A percentile compares a stretch with the other conserved stretches of the same genome.
These are phyloP conservation scores for Amblyraja radiata DNA, from an alignment of 2,797 vertebrate genomes.

Conservation along the genomic window DNA sequence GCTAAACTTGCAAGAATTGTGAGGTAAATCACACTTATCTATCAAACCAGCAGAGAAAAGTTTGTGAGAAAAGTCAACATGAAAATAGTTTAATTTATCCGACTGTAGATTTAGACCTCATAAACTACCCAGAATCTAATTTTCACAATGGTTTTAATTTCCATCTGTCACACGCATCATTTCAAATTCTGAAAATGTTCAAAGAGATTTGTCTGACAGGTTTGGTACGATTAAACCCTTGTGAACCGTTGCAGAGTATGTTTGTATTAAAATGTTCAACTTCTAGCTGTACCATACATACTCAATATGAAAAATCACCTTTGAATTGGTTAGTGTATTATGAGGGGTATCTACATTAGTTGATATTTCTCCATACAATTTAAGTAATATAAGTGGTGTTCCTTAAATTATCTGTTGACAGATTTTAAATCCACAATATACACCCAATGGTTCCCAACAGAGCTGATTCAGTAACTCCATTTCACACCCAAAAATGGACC, in stretches of 20 bases:
- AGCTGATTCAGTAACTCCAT: neutral
- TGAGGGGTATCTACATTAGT: neutral
- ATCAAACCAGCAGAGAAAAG: neutral
- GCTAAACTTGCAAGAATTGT: neutral
- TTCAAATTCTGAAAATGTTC: neutral
- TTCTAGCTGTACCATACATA: too few species aligned
- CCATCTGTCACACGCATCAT: neutral
- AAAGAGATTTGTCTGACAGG: neutral
- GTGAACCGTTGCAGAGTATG: neutral
- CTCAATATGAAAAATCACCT: neutral
- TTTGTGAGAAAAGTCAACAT: neutral
- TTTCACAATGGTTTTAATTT: neutral
- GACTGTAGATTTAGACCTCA: neutral
- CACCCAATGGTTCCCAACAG: neutral
- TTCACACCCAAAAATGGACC: neutral
- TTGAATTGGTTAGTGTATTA: neutral
- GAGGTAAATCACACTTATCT: neutral
- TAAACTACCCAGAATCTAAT: neutral
- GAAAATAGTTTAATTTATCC: neutral
- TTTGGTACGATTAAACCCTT: neutral
- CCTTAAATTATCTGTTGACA: neutral
- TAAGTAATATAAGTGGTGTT: neutral
- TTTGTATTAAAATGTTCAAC: neutral
- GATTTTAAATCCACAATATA: neutral
- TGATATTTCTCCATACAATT: neutral